These are phyloP conservation scores for Forpus xanthops DNA, from an alignment of 2,797 vertebrate genomes.

Conservation along the genomic window DNA sequence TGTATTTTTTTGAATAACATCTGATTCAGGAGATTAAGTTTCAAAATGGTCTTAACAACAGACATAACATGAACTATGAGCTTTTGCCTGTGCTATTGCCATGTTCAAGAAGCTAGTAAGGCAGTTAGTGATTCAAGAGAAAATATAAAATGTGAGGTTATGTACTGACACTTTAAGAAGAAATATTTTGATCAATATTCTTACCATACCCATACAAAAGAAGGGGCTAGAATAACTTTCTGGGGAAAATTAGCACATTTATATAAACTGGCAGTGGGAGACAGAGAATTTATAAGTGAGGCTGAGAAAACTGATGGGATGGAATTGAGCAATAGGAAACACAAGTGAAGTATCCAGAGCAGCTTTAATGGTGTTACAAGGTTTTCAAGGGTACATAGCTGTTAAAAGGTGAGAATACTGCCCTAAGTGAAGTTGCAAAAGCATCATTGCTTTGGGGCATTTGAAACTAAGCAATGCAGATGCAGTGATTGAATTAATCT, in stretches of 20 bases:
- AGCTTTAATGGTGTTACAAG: not conserved
- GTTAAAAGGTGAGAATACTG: not conserved
- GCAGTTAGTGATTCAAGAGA: not conserved
- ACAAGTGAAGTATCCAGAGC: not conserved
- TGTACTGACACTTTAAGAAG: not conserved
- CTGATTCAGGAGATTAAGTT: not conserved
- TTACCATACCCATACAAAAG: not conserved
- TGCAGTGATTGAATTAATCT: not conserved
- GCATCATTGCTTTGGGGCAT: not conserved
- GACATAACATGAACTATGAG: not conserved
- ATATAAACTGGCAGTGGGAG: not conserved
- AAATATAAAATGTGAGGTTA: not conserved
- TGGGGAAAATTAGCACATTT: not conserved
- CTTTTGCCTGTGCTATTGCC: not conserved
- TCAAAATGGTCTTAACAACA: not conserved
- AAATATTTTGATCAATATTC: not conserved
- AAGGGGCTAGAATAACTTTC: not conserved
- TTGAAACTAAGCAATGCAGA: not conserved
- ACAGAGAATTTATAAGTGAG: not conserved
- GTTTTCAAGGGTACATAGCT: not conserved
- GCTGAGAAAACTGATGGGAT: not conserved
- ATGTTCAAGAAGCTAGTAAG: not conserved
- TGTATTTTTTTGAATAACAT: not conserved
- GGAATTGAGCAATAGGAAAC: not conserved
- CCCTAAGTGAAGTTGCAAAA: not conserved